A percentile compares a stretch with the other conserved stretches of the same genome.
Evolutionary conservation across 2,797 vertebrate genomes (phyloP).

Genomic region (Paedocypris micromegethes): DNA sequence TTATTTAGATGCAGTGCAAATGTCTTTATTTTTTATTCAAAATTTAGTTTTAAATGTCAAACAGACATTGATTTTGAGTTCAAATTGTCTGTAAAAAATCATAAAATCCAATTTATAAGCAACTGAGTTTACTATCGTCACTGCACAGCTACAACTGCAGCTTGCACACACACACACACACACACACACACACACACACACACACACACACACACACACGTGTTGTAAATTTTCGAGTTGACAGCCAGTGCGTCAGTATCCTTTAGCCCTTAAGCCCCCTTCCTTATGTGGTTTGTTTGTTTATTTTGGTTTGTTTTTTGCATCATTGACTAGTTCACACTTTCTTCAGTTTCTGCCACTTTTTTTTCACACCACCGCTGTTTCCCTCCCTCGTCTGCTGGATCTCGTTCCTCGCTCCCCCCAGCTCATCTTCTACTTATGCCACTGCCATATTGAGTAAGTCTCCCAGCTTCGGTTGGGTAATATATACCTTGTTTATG

Average conservation of each 20-base stretch:
- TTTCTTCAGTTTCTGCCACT: slow-evolving; percentile 66
- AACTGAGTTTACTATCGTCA: no score
- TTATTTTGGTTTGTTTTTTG: slow-evolving; percentile 66
- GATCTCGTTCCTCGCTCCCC: slow-evolving; percentile 34
- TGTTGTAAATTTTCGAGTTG: neutral
- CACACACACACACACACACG: neutral
- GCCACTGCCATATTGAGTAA: slow-evolving; percentile 36
- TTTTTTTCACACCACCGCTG: slow-evolving; percentile 54
- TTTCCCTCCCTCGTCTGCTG: slow-evolving; percentile 25
- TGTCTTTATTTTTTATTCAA: neutral
- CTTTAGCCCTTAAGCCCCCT: neutral
- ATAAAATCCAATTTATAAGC: no score
- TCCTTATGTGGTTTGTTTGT: slow-evolving; percentile 46
- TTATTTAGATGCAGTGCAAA: neutral
- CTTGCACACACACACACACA: neutral
- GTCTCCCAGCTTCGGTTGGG: slow-evolving; percentile 6
- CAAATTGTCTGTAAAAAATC: no score
- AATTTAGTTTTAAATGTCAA: neutral
- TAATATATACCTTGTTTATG: slow-evolving; percentile 39
- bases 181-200: neutral
- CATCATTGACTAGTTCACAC: slow-evolving; percentile 65
- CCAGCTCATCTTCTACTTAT: slow-evolving; percentile 15
- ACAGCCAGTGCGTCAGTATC: slow-evolving; percentile 3
- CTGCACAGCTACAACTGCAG: no score
- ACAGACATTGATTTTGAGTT: no score